These are phyloP conservation scores for Theretra japonica DNA, from an alignment of 2,888 invertebrate species.

Conservation along the genomic window DNA sequence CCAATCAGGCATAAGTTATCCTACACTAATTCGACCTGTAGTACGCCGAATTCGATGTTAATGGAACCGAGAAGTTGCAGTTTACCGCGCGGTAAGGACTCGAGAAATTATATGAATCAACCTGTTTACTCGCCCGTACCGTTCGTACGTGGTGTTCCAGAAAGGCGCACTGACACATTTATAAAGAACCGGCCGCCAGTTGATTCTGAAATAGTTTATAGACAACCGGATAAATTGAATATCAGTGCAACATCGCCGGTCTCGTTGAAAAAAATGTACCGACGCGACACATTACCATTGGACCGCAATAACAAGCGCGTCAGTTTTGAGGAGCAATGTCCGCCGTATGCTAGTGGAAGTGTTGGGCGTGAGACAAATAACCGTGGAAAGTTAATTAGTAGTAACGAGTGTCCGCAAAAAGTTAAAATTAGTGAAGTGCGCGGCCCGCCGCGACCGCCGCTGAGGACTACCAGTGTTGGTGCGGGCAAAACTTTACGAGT, in stretches of 20 bases:
- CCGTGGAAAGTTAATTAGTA: conserved; percentile 41
- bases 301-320: conserved; percentile 60
- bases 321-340: conserved; percentile 61
- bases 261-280: conserved; percentile 50
- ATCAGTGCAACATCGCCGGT: conserved; percentile 43
- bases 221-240: conserved; percentile 63
- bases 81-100: conserved; percentile 63
- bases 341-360: conserved; percentile 12
- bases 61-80: conserved; percentile 63
- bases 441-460: conserved; percentile 66
- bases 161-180: conserved; percentile 71
- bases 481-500: conserved; percentile 48
- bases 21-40: conserved; percentile 49
- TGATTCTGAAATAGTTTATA: conserved; percentile 62
- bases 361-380: conserved; percentile 32
- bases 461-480: conserved; percentile 70
- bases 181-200: conserved; percentile 51
- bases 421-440: conserved; percentile 45
- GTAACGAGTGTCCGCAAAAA: conserved; percentile 40
- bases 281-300: conserved; percentile 50
- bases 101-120: conserved; percentile 55
- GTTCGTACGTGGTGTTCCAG: conserved; percentile 66
- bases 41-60: conserved; percentile 57
- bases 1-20: conserved; percentile 41
- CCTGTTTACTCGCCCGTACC: conserved; percentile 54